Conservation (phyloP, 2,888 invertebrate genomes). For the Campoplex capitator region DNA sequence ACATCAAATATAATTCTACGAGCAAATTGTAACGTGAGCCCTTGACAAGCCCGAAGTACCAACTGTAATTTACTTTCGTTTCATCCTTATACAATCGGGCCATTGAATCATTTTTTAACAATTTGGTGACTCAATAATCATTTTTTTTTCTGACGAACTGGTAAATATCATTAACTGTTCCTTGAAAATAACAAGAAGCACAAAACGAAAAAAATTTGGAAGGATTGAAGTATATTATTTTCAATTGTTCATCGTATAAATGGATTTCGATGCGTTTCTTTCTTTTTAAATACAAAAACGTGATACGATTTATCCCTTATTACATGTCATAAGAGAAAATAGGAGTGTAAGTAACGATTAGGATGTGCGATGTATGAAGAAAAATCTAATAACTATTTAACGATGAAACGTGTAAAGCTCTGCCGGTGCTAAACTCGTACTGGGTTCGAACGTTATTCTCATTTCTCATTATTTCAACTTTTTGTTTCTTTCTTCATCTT, state of each 20-base stretch:
- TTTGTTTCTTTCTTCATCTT: not conserved
- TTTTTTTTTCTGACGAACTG: too few relatives aligned
- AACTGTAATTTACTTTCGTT: not conserved
- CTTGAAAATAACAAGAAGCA: not conserved
- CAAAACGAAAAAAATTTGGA: not conserved
- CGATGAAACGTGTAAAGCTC: not conserved
- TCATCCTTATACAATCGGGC: not conserved
- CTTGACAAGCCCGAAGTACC: not conserved
- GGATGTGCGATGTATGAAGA: not conserved
- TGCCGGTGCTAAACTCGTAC: constrained; percentile 4
- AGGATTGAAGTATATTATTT: too few relatives aligned
- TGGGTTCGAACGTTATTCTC: constrained; percentile 26
- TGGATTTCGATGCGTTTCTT: not conserved
- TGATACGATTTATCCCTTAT: constrained; percentile 3
- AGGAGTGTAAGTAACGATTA: not conserved
- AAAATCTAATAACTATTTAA: not conserved
- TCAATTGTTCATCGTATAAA: not conserved
- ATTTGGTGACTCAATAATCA: not conserved
- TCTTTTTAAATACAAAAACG: not conserved
- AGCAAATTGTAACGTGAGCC: not conserved
- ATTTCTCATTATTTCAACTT: constrained; percentile 27
- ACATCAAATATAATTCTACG: not conserved
- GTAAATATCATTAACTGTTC: not conserved
- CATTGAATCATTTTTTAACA: too few relatives aligned
- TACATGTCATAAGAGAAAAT: not conserved